Percentiles rank a stretch among this genome's conserved stretches.
These are phyloP conservation scores for Gortyna flavago DNA, from an alignment of 2,888 invertebrate species.

Conservation along the genomic window DNA sequence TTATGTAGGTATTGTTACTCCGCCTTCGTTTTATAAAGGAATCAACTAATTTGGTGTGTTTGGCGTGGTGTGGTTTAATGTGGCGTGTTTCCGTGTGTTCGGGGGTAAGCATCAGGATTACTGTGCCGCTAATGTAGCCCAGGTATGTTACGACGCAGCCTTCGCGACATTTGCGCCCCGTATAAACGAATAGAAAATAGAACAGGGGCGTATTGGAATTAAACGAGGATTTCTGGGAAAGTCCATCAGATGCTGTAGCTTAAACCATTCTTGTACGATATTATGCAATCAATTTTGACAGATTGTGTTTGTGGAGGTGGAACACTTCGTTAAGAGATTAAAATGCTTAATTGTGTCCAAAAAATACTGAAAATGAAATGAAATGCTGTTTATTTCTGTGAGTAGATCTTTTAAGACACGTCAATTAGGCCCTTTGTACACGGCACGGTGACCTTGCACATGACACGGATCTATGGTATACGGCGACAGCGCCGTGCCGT, in stretches of 20 bases:
- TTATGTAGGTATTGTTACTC: background rate
- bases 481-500: background rate
- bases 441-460: background rate
- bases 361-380: background rate
- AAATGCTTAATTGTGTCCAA: background rate
- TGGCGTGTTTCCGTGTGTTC: slow-evolving; percentile 9
- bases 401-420: background rate
- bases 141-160: slow-evolving; percentile 13
- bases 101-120: slow-evolving; percentile 57
- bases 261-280: background rate
- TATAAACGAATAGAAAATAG: background rate
- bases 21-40: slow-evolving; percentile 28
- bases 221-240: background rate
- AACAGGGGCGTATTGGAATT: background rate
- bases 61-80: background rate
- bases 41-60: slow-evolving; percentile 42
- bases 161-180: slow-evolving; percentile 5
- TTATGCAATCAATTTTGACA: background rate
- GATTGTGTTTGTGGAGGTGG: background rate
- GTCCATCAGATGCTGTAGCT: background rate
- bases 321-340: background rate
- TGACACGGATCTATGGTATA: background rate
- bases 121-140: slow-evolving; percentile 31
- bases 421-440: no score
- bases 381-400: background rate